phyloP scores from a whole-genome alignment of 2,113 vertebrate genomes.

The Xiphophorus hellerii region DNA sequence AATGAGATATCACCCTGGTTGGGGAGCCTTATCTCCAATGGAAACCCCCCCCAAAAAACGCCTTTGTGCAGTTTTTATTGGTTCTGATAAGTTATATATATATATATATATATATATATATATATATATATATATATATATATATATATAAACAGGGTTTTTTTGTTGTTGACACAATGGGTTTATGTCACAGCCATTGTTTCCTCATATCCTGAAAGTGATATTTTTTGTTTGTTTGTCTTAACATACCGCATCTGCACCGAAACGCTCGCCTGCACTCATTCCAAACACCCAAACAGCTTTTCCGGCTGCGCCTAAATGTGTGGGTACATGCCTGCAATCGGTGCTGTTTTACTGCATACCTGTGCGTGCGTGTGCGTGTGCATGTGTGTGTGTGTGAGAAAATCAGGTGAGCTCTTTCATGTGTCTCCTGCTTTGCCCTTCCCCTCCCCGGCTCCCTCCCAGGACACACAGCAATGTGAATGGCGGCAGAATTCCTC shows the following conservation, averaged over 20 bases:
- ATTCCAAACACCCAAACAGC: too few relatives aligned
- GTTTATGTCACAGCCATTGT: neutral
- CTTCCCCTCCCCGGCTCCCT: constrained; percentile 59
- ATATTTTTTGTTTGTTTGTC: neutral
- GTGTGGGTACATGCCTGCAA: constrained; percentile 25
- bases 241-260: too few relatives aligned
- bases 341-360: constrained; percentile 13
- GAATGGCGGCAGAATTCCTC: constrained; percentile 65
- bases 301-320: constrained; percentile 9
- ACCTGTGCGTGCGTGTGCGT: constrained; percentile 16
- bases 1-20: neutral
- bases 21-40: neutral
- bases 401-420: constrained; percentile 14
- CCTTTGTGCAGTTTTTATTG: too few relatives aligned
- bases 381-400: too few relatives aligned
- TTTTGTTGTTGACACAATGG: neutral
- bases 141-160: too few relatives aligned
- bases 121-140: too few relatives aligned
- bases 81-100: too few relatives aligned
- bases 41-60: too few relatives aligned
- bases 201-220: neutral
- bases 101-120: too few relatives aligned
- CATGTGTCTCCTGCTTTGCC: constrained; percentile 17
- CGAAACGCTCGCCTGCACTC: too few relatives aligned
- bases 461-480: constrained; percentile 66